Percentiles rank a stretch among this genome's conserved stretches.
Conservation (phyloP, 2,797 vertebrate species). For the Anguilla pacifica region DNA sequence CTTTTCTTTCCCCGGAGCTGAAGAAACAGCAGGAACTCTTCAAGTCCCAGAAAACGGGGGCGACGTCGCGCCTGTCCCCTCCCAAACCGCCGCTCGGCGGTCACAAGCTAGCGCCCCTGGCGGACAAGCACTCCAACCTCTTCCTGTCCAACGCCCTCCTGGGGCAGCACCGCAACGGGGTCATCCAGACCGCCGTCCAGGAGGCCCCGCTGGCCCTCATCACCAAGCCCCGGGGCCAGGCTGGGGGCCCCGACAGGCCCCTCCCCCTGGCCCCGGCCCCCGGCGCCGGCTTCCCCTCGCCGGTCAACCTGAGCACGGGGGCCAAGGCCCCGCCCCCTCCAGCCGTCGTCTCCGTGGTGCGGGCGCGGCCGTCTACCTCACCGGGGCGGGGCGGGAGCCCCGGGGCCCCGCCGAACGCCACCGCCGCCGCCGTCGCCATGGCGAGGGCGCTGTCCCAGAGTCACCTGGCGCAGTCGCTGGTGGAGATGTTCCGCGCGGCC, state of each 20-base stretch:
- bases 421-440: slow-evolving; percentile 57
- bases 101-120: slow-evolving; percentile 70
- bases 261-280: slow-evolving; percentile 66
- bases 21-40: slow-evolving; percentile 77
- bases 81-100: slow-evolving; percentile 71
- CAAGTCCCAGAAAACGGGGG: slow-evolving; percentile 77
- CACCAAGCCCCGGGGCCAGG: slow-evolving; percentile 79
- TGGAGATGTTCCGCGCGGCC: slow-evolving; percentile 88
- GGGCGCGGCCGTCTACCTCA: slow-evolving; percentile 66
- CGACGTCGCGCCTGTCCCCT: slow-evolving; percentile 67
- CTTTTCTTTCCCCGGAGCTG: slow-evolving; percentile 75
- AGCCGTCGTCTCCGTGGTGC: slow-evolving; percentile 58
- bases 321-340: slow-evolving; percentile 77
- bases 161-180: slow-evolving; percentile 80
- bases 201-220: slow-evolving; percentile 90
- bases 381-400: slow-evolving; percentile 87
- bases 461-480: slow-evolving; percentile 84
- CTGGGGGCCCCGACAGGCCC: slow-evolving; percentile 69
- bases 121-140: slow-evolving; percentile 82
- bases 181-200: slow-evolving; percentile 80
- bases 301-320: slow-evolving; percentile 88
- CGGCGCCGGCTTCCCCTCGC: slow-evolving; percentile 69
- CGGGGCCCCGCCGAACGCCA: slow-evolving; percentile 35
- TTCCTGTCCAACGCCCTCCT: slow-evolving; percentile 83
- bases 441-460: slow-evolving; percentile 84